A percentile compares a stretch with the other conserved stretches of the same genome.
Evolutionary conservation across 2,797 vertebrate species (phyloP).

Genomic region (Meda fulgida): DNA sequence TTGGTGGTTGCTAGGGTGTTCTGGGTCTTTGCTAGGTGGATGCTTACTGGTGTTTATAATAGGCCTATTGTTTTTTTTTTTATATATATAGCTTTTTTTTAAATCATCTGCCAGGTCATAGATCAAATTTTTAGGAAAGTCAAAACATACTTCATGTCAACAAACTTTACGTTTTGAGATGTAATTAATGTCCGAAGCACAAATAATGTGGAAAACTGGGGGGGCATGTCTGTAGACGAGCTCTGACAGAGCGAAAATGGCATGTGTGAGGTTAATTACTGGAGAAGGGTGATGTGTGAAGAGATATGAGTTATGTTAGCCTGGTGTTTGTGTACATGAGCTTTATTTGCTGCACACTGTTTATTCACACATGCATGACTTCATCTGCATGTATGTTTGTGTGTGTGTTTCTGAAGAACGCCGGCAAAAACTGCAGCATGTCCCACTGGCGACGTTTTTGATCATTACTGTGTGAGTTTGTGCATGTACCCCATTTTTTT

Average conservation of each 20-base stretch:
- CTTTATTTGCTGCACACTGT: neutral
- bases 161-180: neutral
- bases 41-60: neutral
- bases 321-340: neutral
- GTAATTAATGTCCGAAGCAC: neutral
- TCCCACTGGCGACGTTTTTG: conserved; percentile 20
- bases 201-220: neutral
- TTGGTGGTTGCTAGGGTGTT: neutral
- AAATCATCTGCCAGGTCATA: neutral
- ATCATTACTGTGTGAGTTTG: neutral
- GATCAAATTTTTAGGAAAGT: neutral
- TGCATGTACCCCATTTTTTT: neutral
- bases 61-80: too few species aligned
- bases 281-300: neutral
- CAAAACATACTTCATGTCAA: neutral
- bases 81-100: too few species aligned
- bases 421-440: neutral
- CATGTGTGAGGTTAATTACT: neutral
- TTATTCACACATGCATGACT: conserved; percentile 6
- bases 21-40: neutral
- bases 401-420: neutral
- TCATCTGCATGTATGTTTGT: conserved; percentile 27
- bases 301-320: neutral
- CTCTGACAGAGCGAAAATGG: neutral
- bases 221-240: neutral